phyloP scores from a whole-genome alignment of 2,113 vertebrate genomes.

The Panthera tigris region DNA sequence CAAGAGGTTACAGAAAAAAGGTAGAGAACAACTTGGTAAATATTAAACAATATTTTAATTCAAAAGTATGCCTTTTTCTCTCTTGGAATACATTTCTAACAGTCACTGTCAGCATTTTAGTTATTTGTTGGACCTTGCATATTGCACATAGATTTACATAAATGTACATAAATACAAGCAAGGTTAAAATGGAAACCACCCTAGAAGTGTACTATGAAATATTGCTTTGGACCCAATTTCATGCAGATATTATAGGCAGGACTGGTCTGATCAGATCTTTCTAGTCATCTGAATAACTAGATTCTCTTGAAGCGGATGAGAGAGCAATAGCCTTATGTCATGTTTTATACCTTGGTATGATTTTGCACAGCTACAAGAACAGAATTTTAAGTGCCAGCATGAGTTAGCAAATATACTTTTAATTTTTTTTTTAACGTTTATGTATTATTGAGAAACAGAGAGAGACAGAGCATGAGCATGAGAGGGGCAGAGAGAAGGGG shows the following conservation, averaged over 20 bases:
- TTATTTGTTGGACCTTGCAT: not conserved
- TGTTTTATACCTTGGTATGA: not conserved
- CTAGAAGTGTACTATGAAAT: not conserved
- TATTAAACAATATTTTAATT: conserved; percentile 36
- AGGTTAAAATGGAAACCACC: not conserved
- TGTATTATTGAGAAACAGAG: too few relatives aligned
- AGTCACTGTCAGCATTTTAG: not conserved
- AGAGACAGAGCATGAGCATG: too few relatives aligned
- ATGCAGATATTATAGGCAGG: not conserved
- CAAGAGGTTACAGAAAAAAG: conserved; percentile 17
- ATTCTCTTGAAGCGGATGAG: not conserved
- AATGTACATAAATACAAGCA: not conserved
- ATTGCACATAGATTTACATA: not conserved
- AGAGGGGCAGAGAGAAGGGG: too few relatives aligned
- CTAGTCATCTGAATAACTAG: not conserved
- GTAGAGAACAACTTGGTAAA: conserved; percentile 32
- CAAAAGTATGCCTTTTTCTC: not conserved
- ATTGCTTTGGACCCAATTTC: not conserved
- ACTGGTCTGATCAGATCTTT: not conserved
- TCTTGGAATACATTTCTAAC: not conserved
- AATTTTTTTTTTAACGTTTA: conserved; percentile 22
- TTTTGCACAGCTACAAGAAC: not conserved
- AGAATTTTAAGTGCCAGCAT: not conserved
- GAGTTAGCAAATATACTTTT: not conserved
- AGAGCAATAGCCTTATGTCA: not conserved